Evolutionary conservation across 2,797 vertebrate genomes (phyloP).

Genomic region (Mus spretus): DNA sequence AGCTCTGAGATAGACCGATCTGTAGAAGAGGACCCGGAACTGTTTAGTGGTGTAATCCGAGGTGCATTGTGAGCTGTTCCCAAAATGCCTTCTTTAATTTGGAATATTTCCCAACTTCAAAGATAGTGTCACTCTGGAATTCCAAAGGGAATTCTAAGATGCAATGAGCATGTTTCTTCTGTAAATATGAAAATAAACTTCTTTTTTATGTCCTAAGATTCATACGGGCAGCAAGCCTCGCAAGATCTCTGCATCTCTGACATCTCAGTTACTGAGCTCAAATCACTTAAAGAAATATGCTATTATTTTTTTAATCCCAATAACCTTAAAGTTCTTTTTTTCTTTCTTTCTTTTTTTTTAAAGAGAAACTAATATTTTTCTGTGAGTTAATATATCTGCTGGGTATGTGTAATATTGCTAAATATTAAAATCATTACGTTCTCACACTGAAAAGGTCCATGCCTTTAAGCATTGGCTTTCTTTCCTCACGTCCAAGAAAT

Average conservation of each 20-base stretch:
- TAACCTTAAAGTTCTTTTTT: conserved; percentile 81
- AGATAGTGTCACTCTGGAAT: conserved; percentile 74
- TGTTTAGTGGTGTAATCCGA: conserved; percentile 75
- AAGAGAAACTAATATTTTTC: conserved; percentile 78
- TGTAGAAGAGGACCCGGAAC: conserved; percentile 75
- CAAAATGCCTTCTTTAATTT: conserved; percentile 79
- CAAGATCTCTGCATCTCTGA: conserved; percentile 83
- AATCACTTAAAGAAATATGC: conserved; percentile 82
- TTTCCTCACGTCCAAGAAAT: conserved; percentile 56
- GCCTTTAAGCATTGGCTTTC: conserved; percentile 67
- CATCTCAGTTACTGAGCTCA: conserved; percentile 84
- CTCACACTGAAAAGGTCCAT: conserved; percentile 64
- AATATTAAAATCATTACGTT: conserved; percentile 81
- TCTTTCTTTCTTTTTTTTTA: conserved; percentile 34
- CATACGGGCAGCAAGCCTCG: conserved; percentile 84
- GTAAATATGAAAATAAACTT: conserved; percentile 91
- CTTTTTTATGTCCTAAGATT: conserved; percentile 87
- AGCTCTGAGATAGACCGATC: conserved; percentile 89
- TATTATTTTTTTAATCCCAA: conserved; percentile 85
- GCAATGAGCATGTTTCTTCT: conserved; percentile 84
- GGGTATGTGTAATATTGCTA: conserved; percentile 61
- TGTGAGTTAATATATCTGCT: conserved; percentile 74
- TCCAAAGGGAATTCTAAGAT: conserved; percentile 82
- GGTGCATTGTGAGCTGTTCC: conserved; percentile 83
- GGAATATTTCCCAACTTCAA: conserved; percentile 81